Evolutionary conservation across 2,888 invertebrate genomes (phyloP).

Genomic region (Nesidiocoris tenuis): DNA sequence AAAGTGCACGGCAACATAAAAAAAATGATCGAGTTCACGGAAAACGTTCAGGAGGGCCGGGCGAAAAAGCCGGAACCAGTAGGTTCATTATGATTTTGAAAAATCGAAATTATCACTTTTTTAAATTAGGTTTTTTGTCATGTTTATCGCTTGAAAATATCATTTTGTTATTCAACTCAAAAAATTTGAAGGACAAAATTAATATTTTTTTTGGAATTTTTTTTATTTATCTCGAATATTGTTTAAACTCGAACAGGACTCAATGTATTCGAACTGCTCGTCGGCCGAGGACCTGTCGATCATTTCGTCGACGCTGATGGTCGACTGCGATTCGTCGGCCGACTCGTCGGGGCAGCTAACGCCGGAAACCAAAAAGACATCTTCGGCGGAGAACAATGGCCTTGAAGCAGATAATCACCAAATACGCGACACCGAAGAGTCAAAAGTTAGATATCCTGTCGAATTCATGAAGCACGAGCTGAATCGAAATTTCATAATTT

Average conservation of each 20-base stretch:
- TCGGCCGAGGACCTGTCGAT: not conserved
- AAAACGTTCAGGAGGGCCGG: not conserved
- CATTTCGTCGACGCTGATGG: not conserved
- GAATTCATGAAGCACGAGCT: no score
- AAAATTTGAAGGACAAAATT: no score
- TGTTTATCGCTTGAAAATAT: no score
- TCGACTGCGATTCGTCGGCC: not conserved
- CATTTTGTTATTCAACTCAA: no score
- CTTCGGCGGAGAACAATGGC: not conserved
- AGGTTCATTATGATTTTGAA: no score
- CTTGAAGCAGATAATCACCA: not conserved
- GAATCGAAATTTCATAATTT: no score
- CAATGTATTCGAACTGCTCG: not conserved
- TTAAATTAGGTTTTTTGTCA: no score
- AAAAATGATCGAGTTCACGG: conserved; percentile 7
- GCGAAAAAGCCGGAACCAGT: not conserved
- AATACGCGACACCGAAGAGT: no score
- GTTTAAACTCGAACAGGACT: not conserved
- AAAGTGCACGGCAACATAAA: conserved; percentile 6
- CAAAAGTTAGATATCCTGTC: no score
- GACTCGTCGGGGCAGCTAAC: not conserved
- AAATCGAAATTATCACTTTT: no score
- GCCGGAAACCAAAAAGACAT: not conserved
- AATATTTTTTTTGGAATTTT: not conserved
- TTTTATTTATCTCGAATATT: not conserved